A percentile compares a stretch with the other conserved stretches of the same genome.
phyloP scores from a whole-genome alignment of 2,888 invertebrate genomes.

The Apamea monoglypha region DNA sequence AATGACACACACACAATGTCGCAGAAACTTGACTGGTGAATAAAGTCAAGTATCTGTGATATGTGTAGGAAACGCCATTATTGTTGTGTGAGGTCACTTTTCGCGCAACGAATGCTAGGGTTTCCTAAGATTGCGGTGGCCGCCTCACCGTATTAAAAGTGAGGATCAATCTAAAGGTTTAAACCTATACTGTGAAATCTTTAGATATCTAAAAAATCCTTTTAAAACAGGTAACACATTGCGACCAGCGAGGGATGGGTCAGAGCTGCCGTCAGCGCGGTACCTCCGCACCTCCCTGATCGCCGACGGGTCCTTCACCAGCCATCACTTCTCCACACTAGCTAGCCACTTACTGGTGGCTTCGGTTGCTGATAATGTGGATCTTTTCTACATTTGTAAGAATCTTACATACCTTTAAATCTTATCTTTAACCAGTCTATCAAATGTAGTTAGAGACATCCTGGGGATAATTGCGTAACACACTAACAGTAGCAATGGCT shows the following conservation, averaged over 20 bases:
- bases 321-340: slow-evolving; percentile 69
- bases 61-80: neutral
- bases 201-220: neutral
- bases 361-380: slow-evolving; percentile 66
- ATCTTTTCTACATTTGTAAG: slow-evolving; percentile 68
- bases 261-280: slow-evolving; percentile 72
- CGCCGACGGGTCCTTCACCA: slow-evolving; percentile 67
- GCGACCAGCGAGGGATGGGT: slow-evolving; percentile 70
- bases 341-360: slow-evolving; percentile 64
- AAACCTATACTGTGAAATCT: neutral
- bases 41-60: too few relatives aligned
- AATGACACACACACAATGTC: too few relatives aligned
- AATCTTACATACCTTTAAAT: too few relatives aligned
- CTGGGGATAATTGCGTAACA: neutral
- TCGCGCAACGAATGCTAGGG: neutral
- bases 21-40: too few relatives aligned
- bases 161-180: neutral
- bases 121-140: neutral
- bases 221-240: slow-evolving; percentile 61
- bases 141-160: neutral
- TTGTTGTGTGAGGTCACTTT: neutral
- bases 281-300: slow-evolving; percentile 69
- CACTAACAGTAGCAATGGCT: neutral
- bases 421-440: neutral
- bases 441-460: neutral